These are phyloP conservation scores for Pontoporia blainvillei DNA, from an alignment of 2,113 vertebrate genomes.

Conservation along the genomic window DNA sequence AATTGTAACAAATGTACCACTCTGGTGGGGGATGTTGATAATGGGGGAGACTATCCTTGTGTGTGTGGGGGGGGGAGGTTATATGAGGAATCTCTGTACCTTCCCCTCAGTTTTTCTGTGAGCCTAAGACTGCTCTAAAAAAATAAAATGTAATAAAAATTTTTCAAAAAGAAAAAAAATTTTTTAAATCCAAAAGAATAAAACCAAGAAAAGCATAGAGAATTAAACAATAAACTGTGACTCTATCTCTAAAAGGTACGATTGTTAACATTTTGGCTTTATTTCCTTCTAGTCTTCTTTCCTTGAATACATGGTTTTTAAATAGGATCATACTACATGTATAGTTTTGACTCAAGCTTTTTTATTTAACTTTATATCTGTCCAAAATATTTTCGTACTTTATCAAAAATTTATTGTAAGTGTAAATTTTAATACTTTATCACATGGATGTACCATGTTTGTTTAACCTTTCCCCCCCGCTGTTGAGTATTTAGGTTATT, in stretches of 20 bases:
- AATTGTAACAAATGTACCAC: too few species aligned
- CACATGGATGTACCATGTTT: background rate
- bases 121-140: background rate
- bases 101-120: background rate
- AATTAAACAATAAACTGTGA: background rate
- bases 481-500: background rate
- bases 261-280: background rate
- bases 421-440: background rate
- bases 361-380: background rate
- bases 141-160: background rate
- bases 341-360: background rate
- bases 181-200: background rate
- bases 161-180: background rate
- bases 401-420: conserved; percentile 3
- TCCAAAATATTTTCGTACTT: conserved; percentile 1
- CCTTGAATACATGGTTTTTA: background rate
- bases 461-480: background rate
- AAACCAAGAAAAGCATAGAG: background rate
- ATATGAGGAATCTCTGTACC: background rate
- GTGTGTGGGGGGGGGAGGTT: too few species aligned
- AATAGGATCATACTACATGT: background rate
- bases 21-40: too few species aligned
- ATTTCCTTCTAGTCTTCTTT: background rate
- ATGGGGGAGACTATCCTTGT: background rate
- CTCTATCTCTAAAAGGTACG: background rate